Evolutionary conservation across 2,888 invertebrate species (phyloP).

Genomic region (Nemotelus nigrinus): DNA sequence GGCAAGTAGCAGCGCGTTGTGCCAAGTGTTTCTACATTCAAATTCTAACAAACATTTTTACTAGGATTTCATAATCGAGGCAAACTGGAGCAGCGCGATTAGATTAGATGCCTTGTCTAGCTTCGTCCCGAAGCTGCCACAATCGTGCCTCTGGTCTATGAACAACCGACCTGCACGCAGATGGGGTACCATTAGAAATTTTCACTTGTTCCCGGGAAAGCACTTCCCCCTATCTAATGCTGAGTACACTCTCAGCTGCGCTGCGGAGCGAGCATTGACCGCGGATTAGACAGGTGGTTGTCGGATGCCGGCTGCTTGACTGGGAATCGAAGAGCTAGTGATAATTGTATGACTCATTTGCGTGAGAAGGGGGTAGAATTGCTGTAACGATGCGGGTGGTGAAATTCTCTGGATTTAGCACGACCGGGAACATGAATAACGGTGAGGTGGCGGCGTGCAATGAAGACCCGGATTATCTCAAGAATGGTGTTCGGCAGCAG

Average conservation of each 20-base stretch:
- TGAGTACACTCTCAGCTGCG: background rate
- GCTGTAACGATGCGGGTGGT: background rate
- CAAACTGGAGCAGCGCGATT: conserved; percentile 50
- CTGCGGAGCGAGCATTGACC: background rate
- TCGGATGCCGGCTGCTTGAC: background rate
- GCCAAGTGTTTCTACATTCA: conserved; percentile 49
- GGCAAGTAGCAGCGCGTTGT: background rate
- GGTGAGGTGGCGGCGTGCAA: conserved; percentile 47
- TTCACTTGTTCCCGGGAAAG: conserved; percentile 23
- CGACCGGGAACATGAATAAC: conserved; percentile 46
- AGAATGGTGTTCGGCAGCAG: background rate
- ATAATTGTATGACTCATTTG: background rate
- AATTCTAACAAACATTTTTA: conserved; percentile 63
- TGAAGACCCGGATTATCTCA: conserved; percentile 49
- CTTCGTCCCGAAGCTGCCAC: background rate
- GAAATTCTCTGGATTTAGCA: background rate
- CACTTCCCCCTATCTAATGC: conserved; percentile 33
- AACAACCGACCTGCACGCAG: background rate
- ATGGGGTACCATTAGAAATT: conserved; percentile 47
- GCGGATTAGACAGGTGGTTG: background rate
- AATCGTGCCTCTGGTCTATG: conserved; percentile 3
- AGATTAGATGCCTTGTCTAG: conserved; percentile 43
- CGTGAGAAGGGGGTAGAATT: background rate
- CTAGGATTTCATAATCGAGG: conserved; percentile 62
- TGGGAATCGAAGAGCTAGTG: background rate